These are phyloP conservation scores for Clarias fuscus DNA, from an alignment of 2,797 vertebrate genomes.

Conservation along the genomic window DNA sequence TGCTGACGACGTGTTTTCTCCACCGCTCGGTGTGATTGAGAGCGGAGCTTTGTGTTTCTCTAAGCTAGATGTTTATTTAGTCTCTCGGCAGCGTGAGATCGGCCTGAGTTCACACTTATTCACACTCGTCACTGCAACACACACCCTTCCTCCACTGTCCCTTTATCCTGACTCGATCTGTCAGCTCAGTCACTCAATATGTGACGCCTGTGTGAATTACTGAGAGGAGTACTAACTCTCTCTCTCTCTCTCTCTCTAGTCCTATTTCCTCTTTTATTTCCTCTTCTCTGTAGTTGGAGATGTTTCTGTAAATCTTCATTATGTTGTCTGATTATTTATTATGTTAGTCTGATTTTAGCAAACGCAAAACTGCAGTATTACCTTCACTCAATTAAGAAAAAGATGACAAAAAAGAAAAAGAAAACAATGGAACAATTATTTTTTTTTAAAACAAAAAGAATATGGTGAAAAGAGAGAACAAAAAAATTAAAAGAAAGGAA, in stretches of 20 bases:
- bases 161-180: conserved; percentile 2
- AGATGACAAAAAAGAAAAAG: too few species aligned
- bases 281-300: background rate
- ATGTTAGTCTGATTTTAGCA: too few species aligned
- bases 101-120: conserved; percentile 17
- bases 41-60: background rate
- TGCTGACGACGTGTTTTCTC: background rate
- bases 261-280: background rate
- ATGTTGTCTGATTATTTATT: too few species aligned
- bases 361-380: too few species aligned
- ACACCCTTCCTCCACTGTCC: background rate
- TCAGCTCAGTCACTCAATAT: background rate
- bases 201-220: conserved; percentile 19
- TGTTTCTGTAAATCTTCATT: background rate
- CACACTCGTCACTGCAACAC: conserved; percentile 19
- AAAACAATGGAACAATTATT: too few species aligned
- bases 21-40: background rate
- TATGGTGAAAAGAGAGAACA: too few species aligned
- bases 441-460: too few species aligned
- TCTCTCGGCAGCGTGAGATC: conserved; percentile 10
- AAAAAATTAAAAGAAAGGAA: too few species aligned
- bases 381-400: too few species aligned
- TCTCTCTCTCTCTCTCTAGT: background rate
- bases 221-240: background rate
- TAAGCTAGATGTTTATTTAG: conserved; percentile 9